A percentile compares a stretch with the other conserved stretches of the same genome.
Conservation (phyloP, 1,140 invertebrate species). For the Drosophila orosa region DNA sequence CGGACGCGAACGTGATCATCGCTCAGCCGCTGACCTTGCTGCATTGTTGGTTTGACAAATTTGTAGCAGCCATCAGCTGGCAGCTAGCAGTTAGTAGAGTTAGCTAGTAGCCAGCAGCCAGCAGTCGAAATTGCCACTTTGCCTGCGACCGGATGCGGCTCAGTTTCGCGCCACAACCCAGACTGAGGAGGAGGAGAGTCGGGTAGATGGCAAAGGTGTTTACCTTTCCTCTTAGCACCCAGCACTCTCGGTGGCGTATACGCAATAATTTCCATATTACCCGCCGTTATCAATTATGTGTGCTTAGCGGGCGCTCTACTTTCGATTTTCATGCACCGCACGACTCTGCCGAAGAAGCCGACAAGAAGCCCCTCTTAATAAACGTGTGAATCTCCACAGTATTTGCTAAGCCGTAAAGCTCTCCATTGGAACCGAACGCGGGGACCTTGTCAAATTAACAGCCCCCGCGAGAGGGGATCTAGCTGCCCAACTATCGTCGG, state of each 20-base stretch:
- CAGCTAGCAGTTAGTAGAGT: conserved; percentile 3
- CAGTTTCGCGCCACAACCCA: conserved; percentile 33
- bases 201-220: conserved; percentile 42
- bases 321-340: conserved; percentile 67
- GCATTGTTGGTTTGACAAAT: conserved; percentile 78
- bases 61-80: conserved; percentile 57
- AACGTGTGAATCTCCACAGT: conserved; percentile 67
- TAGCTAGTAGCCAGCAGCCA: conserved; percentile 6
- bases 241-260: conserved; percentile 50
- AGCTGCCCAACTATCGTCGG: conserved; percentile 43
- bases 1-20: conserved; percentile 63
- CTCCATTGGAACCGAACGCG: conserved; percentile 42
- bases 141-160: conserved; percentile 70
- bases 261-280: conserved; percentile 60
- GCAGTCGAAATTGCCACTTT: conserved; percentile 64
- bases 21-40: conserved; percentile 64
- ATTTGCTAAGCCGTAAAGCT: conserved; percentile 42
- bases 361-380: conserved; percentile 55
- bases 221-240: conserved; percentile 54
- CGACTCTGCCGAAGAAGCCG: conserved; percentile 19
- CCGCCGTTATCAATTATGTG: conserved; percentile 60
- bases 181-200: conserved; percentile 3
- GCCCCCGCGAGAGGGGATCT: conserved; percentile 22
- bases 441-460: conserved; percentile 63
- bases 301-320: conserved; percentile 38